A percentile compares a stretch with the other conserved stretches of the same genome.
Evolutionary conservation across 2,888 invertebrate species (phyloP).

Genomic region (Prenolepis imparis): DNA sequence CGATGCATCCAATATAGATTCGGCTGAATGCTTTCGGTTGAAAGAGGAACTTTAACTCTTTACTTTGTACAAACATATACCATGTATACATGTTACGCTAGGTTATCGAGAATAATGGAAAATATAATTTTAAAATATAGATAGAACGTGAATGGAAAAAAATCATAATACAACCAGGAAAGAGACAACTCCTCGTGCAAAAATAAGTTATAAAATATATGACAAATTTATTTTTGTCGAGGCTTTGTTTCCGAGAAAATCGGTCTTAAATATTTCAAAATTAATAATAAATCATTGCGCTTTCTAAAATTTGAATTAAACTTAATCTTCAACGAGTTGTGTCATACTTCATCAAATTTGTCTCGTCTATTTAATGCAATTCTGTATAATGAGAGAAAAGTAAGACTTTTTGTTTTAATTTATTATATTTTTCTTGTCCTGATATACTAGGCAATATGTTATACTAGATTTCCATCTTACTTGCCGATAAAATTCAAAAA

Average conservation of each 20-base stretch:
- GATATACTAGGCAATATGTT: background rate
- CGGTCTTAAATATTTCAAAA: background rate
- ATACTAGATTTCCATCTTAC: background rate
- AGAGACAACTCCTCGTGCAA: background rate
- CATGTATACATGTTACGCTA: background rate
- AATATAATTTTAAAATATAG: background rate
- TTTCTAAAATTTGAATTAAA: background rate
- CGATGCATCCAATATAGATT: conserved; percentile 7
- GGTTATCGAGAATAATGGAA: background rate
- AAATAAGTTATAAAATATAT: background rate
- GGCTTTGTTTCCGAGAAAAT: background rate
- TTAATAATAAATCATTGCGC: background rate
- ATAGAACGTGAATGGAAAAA: background rate
- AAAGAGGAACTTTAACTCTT: conserved; percentile 38
- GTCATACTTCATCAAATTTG: background rate
- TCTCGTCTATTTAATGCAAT: background rate
- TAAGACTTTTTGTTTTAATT: background rate
- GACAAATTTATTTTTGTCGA: background rate
- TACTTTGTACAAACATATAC: background rate
- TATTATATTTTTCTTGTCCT: background rate
- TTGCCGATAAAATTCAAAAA: background rate
- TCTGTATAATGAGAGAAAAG: background rate
- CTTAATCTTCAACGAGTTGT: background rate
- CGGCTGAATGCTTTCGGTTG: conserved; percentile 10
- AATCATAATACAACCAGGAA: background rate